These are phyloP conservation scores for Spilarctia lutea DNA, from an alignment of 2,888 invertebrate species.

Conservation along the genomic window DNA sequence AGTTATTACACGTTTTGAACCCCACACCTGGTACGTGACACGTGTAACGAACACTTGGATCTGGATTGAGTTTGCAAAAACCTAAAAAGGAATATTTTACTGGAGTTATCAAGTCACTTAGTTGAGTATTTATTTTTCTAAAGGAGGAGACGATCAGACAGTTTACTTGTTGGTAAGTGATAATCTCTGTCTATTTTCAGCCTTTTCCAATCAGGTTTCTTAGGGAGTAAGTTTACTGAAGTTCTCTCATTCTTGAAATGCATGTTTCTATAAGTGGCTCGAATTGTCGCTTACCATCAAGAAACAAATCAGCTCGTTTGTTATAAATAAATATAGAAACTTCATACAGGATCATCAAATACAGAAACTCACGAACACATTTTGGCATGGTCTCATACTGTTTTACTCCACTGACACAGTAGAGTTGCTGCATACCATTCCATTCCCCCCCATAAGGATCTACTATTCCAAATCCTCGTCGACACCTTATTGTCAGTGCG, in stretches of 20 bases:
- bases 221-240: too few species aligned
- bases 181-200: too few species aligned
- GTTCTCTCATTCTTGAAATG: too few species aligned
- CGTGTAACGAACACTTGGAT: conserved; percentile 11
- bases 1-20: conserved; percentile 13
- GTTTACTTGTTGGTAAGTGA: too few species aligned
- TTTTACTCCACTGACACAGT: conserved; percentile 9
- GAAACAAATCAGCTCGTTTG: too few species aligned
- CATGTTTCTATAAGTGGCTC: too few species aligned
- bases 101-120: not conserved
- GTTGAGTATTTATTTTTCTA: not conserved
- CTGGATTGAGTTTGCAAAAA: conserved; percentile 17
- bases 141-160: too few species aligned
- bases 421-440: not conserved
- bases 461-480: conserved; percentile 8
- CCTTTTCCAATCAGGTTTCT: too few species aligned
- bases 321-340: too few species aligned
- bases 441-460: not conserved
- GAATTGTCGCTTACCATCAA: too few species aligned
- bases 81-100: conserved; percentile 11
- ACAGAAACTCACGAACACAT: conserved; percentile 16
- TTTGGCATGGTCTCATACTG: conserved; percentile 3
- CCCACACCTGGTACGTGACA: conserved; percentile 16
- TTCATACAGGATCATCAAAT: too few species aligned
- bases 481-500: conserved; percentile 4